These are phyloP conservation scores for Anniella stebbinsi DNA, from an alignment of 2,797 vertebrate genomes.

Conservation along the genomic window DNA sequence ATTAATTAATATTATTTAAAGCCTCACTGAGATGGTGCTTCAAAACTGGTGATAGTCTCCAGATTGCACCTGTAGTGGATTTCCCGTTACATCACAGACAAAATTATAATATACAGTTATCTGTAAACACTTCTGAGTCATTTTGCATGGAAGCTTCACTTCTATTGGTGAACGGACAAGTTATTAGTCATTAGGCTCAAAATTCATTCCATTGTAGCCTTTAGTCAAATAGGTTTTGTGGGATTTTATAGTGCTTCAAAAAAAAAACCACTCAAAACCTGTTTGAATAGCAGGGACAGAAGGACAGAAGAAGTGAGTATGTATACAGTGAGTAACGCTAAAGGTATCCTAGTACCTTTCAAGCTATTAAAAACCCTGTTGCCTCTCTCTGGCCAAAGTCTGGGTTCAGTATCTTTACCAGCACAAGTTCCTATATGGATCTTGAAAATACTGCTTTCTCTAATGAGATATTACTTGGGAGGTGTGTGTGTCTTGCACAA, in stretches of 20 bases:
- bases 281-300: neutral
- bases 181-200: neutral
- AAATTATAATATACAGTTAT: neutral
- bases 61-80: neutral
- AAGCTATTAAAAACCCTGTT: neutral
- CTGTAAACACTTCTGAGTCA: neutral
- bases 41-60: neutral
- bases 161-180: neutral
- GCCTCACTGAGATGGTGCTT: neutral
- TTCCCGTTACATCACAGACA: neutral
- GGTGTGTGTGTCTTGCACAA: neutral
- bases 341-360: neutral
- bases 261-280: neutral
- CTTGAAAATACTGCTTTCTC: neutral
- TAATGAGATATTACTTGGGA: neutral
- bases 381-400: slow-evolving; percentile 21
- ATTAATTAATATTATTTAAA: neutral
- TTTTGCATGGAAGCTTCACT: neutral
- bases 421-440: neutral
- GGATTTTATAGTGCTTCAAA: neutral
- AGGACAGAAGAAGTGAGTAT: neutral
- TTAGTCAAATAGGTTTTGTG: neutral
- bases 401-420: neutral
- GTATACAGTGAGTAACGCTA: neutral
- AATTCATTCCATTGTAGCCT: neutral